Evolutionary conservation across 2,113 vertebrate genomes (phyloP).

Genomic region (Zeus faber): DNA sequence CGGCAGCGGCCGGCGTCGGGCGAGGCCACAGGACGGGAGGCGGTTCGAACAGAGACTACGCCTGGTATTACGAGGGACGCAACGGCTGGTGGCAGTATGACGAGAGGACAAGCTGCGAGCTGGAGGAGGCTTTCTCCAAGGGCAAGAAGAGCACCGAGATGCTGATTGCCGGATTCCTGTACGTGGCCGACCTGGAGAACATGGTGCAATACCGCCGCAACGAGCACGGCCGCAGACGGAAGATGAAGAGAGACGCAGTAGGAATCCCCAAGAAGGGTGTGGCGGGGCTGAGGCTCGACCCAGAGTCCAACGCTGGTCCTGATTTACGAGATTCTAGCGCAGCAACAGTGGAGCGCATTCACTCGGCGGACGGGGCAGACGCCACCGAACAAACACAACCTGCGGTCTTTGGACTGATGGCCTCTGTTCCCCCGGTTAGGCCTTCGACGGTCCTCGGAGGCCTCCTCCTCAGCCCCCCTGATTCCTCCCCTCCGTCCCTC

Average conservation of each 20-base stretch:
- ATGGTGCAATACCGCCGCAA: conserved; percentile 97
- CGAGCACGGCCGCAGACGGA: conserved; percentile 89
- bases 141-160: conserved; percentile 95
- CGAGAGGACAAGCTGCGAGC: conserved; percentile 89
- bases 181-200: conserved; percentile 93
- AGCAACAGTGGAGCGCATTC: conserved; percentile 76
- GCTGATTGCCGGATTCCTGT: conserved; percentile 95
- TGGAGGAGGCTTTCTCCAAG: conserved; percentile 92
- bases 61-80: conserved; percentile 96
- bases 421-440: conserved; percentile 72
- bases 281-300: conserved; percentile 90
- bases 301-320: conserved; percentile 69
- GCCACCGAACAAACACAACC: conserved; percentile 46
- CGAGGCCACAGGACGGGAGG: conserved; percentile 69
- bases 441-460: conserved; percentile 80
- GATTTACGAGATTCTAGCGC: conserved; percentile 47
- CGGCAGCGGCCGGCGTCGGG: conserved; percentile 71
- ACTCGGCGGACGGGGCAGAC: conserved; percentile 87
- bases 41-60: conserved; percentile 80
- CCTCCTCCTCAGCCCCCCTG: conserved; percentile 70
- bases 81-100: conserved; percentile 99
- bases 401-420: conserved; percentile 39
- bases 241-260: conserved; percentile 92
- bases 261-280: conserved; percentile 98
- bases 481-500: conserved; percentile 69